phyloP scores from a whole-genome alignment of 2,113 vertebrate species.

The Cynoglossus semilaevis region DNA sequence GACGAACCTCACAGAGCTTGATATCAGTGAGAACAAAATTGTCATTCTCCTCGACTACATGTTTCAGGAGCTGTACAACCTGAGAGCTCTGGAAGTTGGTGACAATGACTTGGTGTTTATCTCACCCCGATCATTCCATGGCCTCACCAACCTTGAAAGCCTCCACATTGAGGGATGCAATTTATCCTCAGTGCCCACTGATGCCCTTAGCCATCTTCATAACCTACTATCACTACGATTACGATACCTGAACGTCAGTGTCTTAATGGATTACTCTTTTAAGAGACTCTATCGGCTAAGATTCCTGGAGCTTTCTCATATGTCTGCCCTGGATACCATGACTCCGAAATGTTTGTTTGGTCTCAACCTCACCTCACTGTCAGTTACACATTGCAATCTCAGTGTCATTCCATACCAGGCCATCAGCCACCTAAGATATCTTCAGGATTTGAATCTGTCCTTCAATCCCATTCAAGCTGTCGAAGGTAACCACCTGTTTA shows the following conservation, averaged over 20 bases:
- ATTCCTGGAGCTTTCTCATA: constrained; percentile 89
- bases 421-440: constrained; percentile 91
- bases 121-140: constrained; percentile 92
- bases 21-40: constrained; percentile 98
- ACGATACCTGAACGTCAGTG: constrained; percentile 90
- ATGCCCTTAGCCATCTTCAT: constrained; percentile 93
- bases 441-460: constrained; percentile 94
- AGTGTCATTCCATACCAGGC: constrained; percentile 89
- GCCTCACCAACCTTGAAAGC: constrained; percentile 93
- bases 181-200: constrained; percentile 91
- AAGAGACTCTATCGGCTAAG: constrained; percentile 92
- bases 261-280: constrained; percentile 94
- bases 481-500: constrained; percentile 91
- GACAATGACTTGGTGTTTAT: constrained; percentile 98
- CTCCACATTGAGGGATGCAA: constrained; percentile 94
- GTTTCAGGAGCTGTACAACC: constrained; percentile 98
- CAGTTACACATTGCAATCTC: constrained; percentile 93
- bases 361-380: constrained; percentile 93
- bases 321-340: constrained; percentile 93
- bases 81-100: constrained; percentile 94
- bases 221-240: constrained; percentile 88
- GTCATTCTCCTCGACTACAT: constrained; percentile 97
- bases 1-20: constrained; percentile 95
- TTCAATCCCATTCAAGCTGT: constrained; percentile 92
- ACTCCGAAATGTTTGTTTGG: constrained; percentile 92